Evolutionary conservation across 2,113 vertebrate species (phyloP).

Genomic region (Sminthopsis crassicaudata): DNA sequence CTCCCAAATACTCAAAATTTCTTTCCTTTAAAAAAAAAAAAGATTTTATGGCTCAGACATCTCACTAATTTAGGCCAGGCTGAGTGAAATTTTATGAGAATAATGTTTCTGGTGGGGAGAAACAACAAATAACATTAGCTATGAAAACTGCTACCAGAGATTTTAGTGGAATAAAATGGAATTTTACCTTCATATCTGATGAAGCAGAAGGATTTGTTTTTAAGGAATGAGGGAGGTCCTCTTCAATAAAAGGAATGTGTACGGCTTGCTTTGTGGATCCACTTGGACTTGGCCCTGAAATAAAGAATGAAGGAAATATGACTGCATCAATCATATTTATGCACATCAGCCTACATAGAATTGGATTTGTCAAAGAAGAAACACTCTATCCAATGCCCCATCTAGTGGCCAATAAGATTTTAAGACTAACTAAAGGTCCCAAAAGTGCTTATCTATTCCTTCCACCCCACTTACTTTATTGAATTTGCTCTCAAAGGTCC

Average conservation of each 20-base stretch:
- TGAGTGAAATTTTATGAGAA: not conserved
- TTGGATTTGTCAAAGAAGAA: not conserved
- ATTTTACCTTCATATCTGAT: slow-evolving; percentile 81
- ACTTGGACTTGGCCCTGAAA: slow-evolving; percentile 75
- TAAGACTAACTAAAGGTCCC: not conserved
- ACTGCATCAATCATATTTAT: not conserved
- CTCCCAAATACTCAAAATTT: not conserved
- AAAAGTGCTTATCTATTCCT: not conserved
- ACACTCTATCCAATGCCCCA: not conserved
- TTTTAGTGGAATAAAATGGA: not conserved
- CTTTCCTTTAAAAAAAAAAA: not conserved
- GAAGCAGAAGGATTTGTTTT: slow-evolving; percentile 63
- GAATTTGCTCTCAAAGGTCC: not conserved
- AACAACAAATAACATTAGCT: not conserved
- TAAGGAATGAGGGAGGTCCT: slow-evolving; percentile 75
- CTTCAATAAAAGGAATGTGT: slow-evolving; percentile 65
- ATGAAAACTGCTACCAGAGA: not conserved
- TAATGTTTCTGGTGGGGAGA: not conserved
- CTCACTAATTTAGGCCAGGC: not conserved
- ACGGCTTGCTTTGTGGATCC: slow-evolving; percentile 50
- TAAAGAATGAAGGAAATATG: slow-evolving; percentile 25
- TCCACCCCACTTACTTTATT: not conserved
- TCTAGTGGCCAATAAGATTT: not conserved
- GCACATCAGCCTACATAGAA: not conserved
- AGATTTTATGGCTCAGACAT: not conserved